Base-by-base conservation (phyloP, 2,888 invertebrate genomes). In the Uloborus plumipes region DNA sequence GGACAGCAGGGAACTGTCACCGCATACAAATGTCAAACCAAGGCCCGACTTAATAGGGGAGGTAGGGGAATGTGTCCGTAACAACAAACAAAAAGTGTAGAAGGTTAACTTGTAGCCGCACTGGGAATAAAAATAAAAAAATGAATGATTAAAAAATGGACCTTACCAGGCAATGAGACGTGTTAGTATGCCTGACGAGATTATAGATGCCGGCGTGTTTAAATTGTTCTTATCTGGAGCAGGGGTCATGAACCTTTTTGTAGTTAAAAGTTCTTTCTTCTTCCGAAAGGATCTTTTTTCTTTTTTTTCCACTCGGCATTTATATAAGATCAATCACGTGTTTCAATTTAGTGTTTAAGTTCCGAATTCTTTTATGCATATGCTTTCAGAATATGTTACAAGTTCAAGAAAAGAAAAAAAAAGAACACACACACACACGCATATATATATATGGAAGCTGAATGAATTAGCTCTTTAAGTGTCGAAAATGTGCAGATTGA, bases 191-290 rank as follows among this genome's bases (percentile, higher is more conserved):
- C 74, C 31, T 49, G 72, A 67, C 31, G 51, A 73, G 79, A 80
- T 73, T 73, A 51, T 72, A 66, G 50, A 65, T 59, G 80, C 69
- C 80, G 70, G 74, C 80, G 69, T 70, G 80, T 81, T 70, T 74
- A 70, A 81, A 81, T 74, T 65, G 70, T 58, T 55, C 80, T 81
- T 81, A 81, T 81, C 80, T 81, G 58, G 80, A 81, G 74, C 80
- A 74, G 39, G 65, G 80, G 66, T 73, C 74, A 64, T 74, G 80
- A 81, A 81, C 80, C 80, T 81, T 81, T 81, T 75, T 81, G 80
- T 81, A 73, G 79, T 69, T 80, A 72, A 53, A 39, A 39, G 39
- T 39, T 39, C 39, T 39, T 11, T 39, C 39, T 31, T 31, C 31
- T 39, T 39, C 39, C 39, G 11, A 39, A 39, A 64, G 69, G 22